These are phyloP conservation scores for Netelia melanura DNA, from an alignment of 2,888 invertebrate genomes.

Conservation along the genomic window DNA sequence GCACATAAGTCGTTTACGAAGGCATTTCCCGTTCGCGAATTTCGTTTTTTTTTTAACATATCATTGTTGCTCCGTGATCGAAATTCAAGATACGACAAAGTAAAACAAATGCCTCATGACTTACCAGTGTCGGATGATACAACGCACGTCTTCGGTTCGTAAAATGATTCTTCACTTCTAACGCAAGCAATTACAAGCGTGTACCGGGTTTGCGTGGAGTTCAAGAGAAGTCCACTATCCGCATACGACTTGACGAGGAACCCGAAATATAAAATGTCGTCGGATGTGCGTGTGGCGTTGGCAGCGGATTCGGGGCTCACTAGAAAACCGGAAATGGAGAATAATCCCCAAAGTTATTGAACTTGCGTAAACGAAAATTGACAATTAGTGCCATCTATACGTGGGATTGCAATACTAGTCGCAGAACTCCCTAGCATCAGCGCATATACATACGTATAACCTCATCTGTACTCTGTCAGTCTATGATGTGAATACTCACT, in stretches of 20 bases:
- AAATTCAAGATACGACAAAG: background rate
- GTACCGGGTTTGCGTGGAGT: constrained; percentile 35
- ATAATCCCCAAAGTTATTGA: background rate
- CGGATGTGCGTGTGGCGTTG: constrained; percentile 55
- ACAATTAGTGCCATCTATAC: background rate
- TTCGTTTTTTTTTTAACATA: constrained; percentile 13
- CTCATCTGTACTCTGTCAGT: too few relatives aligned
- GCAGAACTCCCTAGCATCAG: background rate
- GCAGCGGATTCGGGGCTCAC: constrained; percentile 22
- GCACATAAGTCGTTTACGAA: background rate
- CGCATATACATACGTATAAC: background rate
- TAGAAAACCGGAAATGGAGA: constrained; percentile 48
- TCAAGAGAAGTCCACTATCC: constrained; percentile 16
- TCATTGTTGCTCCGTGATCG: constrained; percentile 3
- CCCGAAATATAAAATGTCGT: constrained; percentile 61
- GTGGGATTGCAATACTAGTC: background rate
- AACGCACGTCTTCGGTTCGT: background rate
- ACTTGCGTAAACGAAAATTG: background rate
- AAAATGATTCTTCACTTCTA: background rate
- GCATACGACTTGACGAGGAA: background rate
- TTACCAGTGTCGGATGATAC: constrained; percentile 34
- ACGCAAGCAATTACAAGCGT: constrained; percentile 2
- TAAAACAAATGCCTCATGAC: constrained; percentile 25
- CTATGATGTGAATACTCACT: constrained; percentile 1
- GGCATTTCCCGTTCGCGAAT: constrained; percentile 23